A percentile compares a stretch with the other conserved stretches of the same genome.
Evolutionary conservation across 2,113 vertebrate genomes (phyloP).

Genomic region (Nothocercus nigrocapillus): DNA sequence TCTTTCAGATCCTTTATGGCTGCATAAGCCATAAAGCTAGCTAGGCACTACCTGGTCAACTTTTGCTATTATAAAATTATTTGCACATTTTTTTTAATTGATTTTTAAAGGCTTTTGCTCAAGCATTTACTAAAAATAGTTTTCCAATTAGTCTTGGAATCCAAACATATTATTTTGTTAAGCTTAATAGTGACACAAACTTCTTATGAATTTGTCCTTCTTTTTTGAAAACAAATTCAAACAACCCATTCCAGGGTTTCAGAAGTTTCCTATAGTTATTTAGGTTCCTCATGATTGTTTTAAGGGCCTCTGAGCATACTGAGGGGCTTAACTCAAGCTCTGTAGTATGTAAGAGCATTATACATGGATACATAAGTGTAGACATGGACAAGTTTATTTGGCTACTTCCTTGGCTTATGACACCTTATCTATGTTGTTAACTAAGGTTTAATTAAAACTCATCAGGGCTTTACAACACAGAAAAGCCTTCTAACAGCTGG

Average conservation of each 20-base stretch:
- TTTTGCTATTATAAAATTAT: background rate
- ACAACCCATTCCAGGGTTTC: background rate
- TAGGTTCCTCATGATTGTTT: background rate
- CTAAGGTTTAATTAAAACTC: background rate
- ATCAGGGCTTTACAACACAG: background rate
- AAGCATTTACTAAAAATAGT: background rate
- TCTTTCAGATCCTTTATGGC: background rate
- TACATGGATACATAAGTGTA: background rate
- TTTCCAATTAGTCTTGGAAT: constrained; percentile 27
- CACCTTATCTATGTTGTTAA: background rate
- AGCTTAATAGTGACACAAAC: background rate
- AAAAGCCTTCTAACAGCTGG: background rate
- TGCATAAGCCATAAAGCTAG: background rate
- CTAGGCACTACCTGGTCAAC: background rate
- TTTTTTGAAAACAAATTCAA: background rate
- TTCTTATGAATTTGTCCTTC: background rate
- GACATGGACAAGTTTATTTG: background rate
- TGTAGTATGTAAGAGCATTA: background rate
- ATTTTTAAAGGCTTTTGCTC: background rate
- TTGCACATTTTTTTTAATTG: background rate
- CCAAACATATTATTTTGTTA: background rate
- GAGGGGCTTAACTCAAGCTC: background rate
- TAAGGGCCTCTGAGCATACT: background rate
- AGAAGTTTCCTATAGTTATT: background rate
- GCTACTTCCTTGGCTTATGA: background rate